phyloP scores from a whole-genome alignment of 2,888 invertebrate species.

The Rhyacophila evoluta region DNA sequence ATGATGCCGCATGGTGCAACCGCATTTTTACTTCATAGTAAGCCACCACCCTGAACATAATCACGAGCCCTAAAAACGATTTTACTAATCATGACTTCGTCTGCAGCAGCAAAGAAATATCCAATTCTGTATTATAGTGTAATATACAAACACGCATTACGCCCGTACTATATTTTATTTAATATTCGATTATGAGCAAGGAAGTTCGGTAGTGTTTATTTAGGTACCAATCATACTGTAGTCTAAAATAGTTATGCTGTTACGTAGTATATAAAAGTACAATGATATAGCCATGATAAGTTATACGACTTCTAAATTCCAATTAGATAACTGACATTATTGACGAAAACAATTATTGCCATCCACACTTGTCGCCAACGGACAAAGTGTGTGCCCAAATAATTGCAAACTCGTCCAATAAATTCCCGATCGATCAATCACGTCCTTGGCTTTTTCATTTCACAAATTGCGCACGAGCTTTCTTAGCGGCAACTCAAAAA shows the following conservation, averaged over 20 bases:
- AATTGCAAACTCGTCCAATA: slow-evolving; percentile 9
- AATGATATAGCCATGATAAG: background rate
- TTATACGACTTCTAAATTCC: background rate
- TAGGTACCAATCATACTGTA: background rate
- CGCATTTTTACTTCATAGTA: too few species aligned
- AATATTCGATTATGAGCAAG: too few species aligned
- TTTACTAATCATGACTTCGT: too few species aligned
- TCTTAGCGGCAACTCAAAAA: too few species aligned
- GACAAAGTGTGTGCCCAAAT: background rate
- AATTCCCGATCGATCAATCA: slow-evolving; percentile 2
- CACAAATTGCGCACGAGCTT: background rate
- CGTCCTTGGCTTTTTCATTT: background rate
- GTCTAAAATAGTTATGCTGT: background rate
- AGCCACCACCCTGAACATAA: too few species aligned
- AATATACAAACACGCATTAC: too few species aligned
- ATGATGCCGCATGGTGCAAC: too few species aligned
- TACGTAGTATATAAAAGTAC: background rate
- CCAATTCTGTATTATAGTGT: too few species aligned
- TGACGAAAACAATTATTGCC: background rate
- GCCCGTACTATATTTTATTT: too few species aligned
- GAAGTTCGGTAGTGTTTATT: too few species aligned
- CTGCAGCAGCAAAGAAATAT: too few species aligned
- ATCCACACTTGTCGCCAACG: background rate
- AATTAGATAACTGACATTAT: background rate
- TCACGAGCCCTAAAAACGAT: too few species aligned